Evolutionary conservation across 2,797 vertebrate species (phyloP).

Genomic region (Phrynocephalus forsythii): DNA sequence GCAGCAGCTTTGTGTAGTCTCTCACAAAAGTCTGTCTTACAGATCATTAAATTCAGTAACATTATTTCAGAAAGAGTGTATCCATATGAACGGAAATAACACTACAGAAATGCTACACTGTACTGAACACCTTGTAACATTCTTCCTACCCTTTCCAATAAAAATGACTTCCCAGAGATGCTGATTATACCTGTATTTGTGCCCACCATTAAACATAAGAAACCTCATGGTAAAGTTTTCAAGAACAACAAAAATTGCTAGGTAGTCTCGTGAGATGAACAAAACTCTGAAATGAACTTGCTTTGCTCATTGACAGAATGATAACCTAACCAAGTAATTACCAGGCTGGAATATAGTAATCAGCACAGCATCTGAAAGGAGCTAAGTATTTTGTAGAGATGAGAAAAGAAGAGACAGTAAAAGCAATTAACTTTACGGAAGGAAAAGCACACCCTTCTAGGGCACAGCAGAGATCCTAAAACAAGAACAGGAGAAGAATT

Average conservation of each 20-base stretch:
- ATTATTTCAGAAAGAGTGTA: background rate
- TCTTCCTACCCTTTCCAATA: background rate
- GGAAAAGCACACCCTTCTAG: background rate
- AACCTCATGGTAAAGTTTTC: background rate
- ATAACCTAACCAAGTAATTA: constrained; percentile 30
- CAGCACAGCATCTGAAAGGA: constrained; percentile 31
- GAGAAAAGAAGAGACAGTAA: constrained; percentile 16
- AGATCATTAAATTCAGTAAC: background rate
- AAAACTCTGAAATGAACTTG: constrained; percentile 16
- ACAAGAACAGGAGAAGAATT: background rate
- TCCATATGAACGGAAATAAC: background rate
- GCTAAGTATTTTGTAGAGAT: constrained; percentile 27
- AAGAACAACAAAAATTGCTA: constrained; percentile 11
- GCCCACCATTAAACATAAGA: background rate
- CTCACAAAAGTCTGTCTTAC: background rate
- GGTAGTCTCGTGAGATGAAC: constrained; percentile 8
- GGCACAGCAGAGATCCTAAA: background rate
- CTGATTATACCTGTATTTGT: background rate
- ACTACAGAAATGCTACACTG: background rate
- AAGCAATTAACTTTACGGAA: constrained; percentile 27
- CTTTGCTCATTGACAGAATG: constrained; percentile 15
- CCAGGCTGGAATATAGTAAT: constrained; percentile 11
- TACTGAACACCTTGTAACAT: background rate
- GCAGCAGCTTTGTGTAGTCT: background rate
- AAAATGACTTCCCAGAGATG: background rate